Evolutionary conservation across 92 coral and sea anemone species (phyloP), one percentile per base, ranked within the genome.

Genomic region (Actinernus sp.): DNA sequence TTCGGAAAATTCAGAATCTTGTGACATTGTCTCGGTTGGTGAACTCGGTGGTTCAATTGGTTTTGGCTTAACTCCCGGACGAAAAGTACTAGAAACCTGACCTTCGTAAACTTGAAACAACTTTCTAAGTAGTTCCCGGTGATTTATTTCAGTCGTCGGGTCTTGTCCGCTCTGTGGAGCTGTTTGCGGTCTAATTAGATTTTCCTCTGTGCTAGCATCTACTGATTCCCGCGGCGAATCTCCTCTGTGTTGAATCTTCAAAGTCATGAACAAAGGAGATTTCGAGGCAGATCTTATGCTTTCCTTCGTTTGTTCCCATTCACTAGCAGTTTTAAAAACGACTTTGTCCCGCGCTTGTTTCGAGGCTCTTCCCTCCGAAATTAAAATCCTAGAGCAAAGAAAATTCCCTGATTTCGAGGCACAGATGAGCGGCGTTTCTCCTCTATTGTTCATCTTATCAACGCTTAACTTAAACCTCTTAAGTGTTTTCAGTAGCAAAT

Each of bases 341-440:
- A 76, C 46, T 19, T 57, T 71, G 49, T 91, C 93, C 19, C 93
- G 57, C 5, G 90, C 84, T 17, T 80, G 82, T 70, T 81, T 74
- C 14, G 97, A 91, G 0, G 97, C 97, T 47, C 67, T 63, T 12
- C 97, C 97, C 20, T 88, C 91, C 20, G 93, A 82, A 12, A 78
- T 61, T 31, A 91, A 52, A 53, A 91, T 78, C 60, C 87, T 71
- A 12, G 85, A 63, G 55, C 89, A 67, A 30, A 91, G 75, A 60
- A 62, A 91, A 64, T 83, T 81, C 31, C 86, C 90, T 20, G 85
- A 22, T 33, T 83, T 82, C 23, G 93, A 72, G 24, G 97, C 97
- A 20, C 83, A 71, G 16, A 91, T 91, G 33, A 91, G 39, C 5
- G 97, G 91, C 24, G 93, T 91, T 74, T 91, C 97, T 23, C 97